Evolutionary conservation across 1,140 invertebrate species (phyloP).

Genomic region (Venturia canescens): DNA sequence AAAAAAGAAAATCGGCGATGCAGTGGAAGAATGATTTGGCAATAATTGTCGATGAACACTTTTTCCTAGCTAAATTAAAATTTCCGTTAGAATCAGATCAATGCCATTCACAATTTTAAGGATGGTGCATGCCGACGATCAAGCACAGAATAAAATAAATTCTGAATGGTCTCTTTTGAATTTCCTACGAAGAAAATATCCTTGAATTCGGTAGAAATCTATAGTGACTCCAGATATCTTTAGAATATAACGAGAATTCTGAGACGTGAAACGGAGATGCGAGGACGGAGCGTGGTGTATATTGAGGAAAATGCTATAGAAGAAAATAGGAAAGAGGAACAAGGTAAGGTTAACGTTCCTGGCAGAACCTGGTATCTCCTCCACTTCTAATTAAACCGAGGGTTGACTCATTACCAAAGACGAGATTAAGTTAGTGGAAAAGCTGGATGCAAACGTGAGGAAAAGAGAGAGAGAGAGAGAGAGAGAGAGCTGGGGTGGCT

Average conservation of each 20-base stretch:
- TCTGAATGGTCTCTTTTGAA: no score
- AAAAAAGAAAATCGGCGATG: background rate
- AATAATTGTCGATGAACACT: background rate
- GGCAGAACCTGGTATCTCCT: conserved; percentile 12
- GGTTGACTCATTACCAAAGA: conserved; percentile 54
- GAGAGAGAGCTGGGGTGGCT: conserved; percentile 18
- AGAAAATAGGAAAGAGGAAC: background rate
- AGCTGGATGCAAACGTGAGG: background rate
- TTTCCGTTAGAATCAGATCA: background rate
- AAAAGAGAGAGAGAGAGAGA: background rate
- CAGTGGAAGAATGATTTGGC: background rate
- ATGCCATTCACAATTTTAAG: background rate
- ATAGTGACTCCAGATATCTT: no score
- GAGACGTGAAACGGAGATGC: background rate
- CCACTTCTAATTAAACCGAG: conserved; percentile 54
- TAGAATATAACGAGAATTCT: no score
- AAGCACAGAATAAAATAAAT: no score
- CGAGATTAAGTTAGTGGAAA: conserved; percentile 48
- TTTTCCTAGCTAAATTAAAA: background rate
- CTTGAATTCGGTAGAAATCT: no score
- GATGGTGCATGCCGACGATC: no score
- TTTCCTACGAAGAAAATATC: no score
- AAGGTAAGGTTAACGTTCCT: background rate
- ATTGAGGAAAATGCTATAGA: background rate
- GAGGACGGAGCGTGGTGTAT: background rate